These are phyloP conservation scores for Dipodomys merriami DNA, from an alignment of 2,113 vertebrate species.

Conservation along the genomic window DNA sequence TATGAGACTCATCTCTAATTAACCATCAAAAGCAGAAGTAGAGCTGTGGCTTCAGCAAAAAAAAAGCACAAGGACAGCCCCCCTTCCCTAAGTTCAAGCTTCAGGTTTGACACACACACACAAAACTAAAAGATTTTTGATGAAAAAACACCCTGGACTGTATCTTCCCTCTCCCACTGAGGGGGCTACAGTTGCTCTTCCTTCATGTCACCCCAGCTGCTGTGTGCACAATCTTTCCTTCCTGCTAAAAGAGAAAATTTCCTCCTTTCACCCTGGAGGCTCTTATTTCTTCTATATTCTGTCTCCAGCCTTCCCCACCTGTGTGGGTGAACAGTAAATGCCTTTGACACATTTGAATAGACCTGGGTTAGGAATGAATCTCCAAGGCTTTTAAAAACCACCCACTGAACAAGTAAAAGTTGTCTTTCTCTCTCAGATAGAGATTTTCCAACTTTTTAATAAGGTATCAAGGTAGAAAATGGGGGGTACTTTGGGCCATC, in stretches of 20 bases:
- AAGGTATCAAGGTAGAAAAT: slow-evolving; percentile 57
- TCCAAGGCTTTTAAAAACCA: slow-evolving; percentile 68
- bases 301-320: slow-evolving; percentile 33
- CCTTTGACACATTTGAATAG: slow-evolving; percentile 65
- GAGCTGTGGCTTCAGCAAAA: too few species aligned
- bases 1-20: too few species aligned
- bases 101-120: too few species aligned
- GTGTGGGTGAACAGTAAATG: slow-evolving; percentile 49
- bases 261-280: background rate
- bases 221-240: background rate
- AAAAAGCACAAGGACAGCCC: too few species aligned
- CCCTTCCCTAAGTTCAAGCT: too few species aligned
- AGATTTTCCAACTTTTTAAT: slow-evolving; percentile 74
- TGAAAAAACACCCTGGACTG: background rate
- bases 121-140: background rate
- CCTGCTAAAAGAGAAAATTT: background rate
- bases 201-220: background rate
- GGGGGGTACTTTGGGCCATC: slow-evolving; percentile 6
- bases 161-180: background rate
- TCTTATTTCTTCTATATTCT: slow-evolving; percentile 46
- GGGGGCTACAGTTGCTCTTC: background rate
- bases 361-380: slow-evolving; percentile 54
- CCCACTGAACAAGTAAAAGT: slow-evolving; percentile 64
- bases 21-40: too few species aligned
- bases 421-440: slow-evolving; percentile 50